These are phyloP conservation scores for Argyra leucocephala DNA, from an alignment of 2,888 invertebrate species.

Conservation along the genomic window DNA sequence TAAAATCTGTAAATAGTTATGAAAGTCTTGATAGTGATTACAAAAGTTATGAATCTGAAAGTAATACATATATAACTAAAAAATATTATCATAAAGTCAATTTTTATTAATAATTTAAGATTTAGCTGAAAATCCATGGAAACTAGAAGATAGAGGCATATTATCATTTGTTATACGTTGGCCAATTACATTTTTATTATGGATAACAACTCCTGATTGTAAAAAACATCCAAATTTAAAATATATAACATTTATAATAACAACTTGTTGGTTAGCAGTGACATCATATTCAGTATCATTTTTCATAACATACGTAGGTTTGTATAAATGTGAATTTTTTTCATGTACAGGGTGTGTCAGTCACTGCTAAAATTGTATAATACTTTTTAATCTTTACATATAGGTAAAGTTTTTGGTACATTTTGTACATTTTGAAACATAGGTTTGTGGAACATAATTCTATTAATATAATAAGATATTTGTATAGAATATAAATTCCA, in stretches of 20 bases:
- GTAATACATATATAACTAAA: neutral
- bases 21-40: too few relatives aligned
- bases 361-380: too few relatives aligned
- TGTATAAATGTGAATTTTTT: conserved; percentile 21
- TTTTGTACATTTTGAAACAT: too few relatives aligned
- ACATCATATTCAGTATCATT: conserved; percentile 78
- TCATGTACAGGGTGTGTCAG: too few relatives aligned
- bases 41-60: neutral
- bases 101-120: conserved; percentile 25
- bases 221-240: conserved; percentile 52
- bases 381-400: too few relatives aligned
- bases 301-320: conserved; percentile 74
- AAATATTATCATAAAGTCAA: neutral
- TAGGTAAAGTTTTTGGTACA: too few relatives aligned
- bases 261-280: conserved; percentile 70
- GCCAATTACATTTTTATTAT: conserved; percentile 63
- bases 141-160: conserved; percentile 51
- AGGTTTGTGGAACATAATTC: too few relatives aligned
- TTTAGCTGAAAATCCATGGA: conserved; percentile 36
- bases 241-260: conserved; percentile 65
- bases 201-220: conserved; percentile 70
- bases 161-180: conserved; percentile 54
- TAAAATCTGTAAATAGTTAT: neutral
- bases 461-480: too few relatives aligned
- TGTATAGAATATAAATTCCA: too few relatives aligned